A percentile compares a stretch with the other conserved stretches of the same genome.
These are phyloP conservation scores for Hypomesus transpacificus DNA, from an alignment of 2,113 vertebrate genomes.

Conservation along the genomic window DNA sequence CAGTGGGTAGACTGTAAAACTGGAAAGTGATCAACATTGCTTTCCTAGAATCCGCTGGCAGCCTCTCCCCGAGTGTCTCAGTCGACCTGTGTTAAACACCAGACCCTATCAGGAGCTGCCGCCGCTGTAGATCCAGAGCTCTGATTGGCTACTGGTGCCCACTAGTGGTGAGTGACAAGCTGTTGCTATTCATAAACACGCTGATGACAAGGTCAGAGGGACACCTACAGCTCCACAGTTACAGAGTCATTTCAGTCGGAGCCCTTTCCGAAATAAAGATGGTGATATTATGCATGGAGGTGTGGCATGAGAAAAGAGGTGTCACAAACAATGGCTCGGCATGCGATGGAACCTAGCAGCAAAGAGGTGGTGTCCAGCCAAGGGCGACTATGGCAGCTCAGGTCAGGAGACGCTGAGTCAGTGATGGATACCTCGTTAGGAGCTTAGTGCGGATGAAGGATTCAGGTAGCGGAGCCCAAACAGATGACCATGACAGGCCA, in stretches of 20 bases:
- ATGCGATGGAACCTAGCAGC: background rate
- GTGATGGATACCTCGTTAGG: constrained; percentile 47
- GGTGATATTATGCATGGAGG: too few species aligned
- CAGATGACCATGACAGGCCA: constrained; percentile 14
- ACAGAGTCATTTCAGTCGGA: too few species aligned
- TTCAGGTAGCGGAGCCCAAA: constrained; percentile 26
- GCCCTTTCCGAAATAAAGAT: too few species aligned
- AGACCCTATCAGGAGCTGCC: background rate
- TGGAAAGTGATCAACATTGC: constrained; percentile 11
- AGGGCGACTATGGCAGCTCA: constrained; percentile 22
- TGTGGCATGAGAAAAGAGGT: constrained; percentile 2
- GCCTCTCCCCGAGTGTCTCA: constrained; percentile 23
- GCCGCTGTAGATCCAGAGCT: background rate
- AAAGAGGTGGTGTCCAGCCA: constrained; percentile 18
- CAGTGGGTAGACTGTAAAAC: constrained; percentile 29
- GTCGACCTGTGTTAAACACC: constrained; percentile 12
- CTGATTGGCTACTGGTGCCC: background rate
- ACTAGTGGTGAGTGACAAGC: constrained; percentile 19
- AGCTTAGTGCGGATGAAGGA: constrained; percentile 13
- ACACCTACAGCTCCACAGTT: constrained; percentile 29
- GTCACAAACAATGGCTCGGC: constrained; percentile 35
- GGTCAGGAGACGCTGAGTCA: constrained; percentile 34
- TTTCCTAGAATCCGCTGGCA: constrained; percentile 16
- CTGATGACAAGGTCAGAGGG: constrained; percentile 20
- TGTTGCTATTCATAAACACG: background rate